phyloP scores from a whole-genome alignment of 2,888 invertebrate genomes.

The Elysia crispata region DNA sequence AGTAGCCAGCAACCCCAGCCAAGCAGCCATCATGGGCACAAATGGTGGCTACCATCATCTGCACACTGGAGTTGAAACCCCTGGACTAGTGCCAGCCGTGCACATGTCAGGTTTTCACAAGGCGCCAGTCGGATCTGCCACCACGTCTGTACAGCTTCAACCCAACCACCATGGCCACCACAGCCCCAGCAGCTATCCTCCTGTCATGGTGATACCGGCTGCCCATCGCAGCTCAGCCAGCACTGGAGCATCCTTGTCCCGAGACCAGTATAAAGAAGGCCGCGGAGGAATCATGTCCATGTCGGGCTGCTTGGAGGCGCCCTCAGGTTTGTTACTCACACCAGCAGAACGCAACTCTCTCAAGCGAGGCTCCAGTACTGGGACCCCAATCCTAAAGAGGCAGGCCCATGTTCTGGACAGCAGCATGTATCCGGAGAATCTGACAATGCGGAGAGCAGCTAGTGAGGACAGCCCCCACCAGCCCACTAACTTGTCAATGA shows the following conservation, averaged over 20 bases:
- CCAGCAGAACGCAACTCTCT: slow-evolving; percentile 28
- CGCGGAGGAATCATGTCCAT: slow-evolving; percentile 39
- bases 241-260: too few relatives aligned
- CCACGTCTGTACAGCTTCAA: background rate
- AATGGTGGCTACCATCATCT: slow-evolving; percentile 18
- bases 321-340: background rate
- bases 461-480: slow-evolving; percentile 24
- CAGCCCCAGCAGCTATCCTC: background rate
- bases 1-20: background rate
- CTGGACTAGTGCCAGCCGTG: background rate
- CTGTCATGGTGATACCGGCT: slow-evolving; percentile 45
- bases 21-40: background rate
- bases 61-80: background rate
- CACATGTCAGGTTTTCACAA: background rate
- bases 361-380: slow-evolving; percentile 52
- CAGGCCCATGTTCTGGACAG: slow-evolving; percentile 49
- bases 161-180: background rate
- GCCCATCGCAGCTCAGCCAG: slow-evolving; percentile 15
- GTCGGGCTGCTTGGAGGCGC: slow-evolving; percentile 40
- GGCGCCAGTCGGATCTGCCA: background rate
- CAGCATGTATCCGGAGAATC: slow-evolving; percentile 44
- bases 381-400: slow-evolving; percentile 50
- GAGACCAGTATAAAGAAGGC: slow-evolving; percentile 47
- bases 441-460: slow-evolving; percentile 34
- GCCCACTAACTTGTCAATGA: slow-evolving; percentile 45